These are phyloP conservation scores for Genyomyrus donnyi DNA, from an alignment of 2,113 vertebrate genomes.

Conservation along the genomic window DNA sequence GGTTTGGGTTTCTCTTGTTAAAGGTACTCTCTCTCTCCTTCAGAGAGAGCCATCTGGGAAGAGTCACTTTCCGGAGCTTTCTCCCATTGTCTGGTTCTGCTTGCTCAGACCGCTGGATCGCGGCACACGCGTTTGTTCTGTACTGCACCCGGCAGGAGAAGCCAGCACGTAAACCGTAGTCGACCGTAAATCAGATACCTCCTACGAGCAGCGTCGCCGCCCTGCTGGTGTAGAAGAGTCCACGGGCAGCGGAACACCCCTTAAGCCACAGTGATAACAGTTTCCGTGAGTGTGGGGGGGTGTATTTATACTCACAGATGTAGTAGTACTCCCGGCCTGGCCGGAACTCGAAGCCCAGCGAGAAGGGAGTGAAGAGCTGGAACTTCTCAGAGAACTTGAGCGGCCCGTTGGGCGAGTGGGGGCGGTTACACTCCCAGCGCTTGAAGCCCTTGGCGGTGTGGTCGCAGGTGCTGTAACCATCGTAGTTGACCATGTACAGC, in stretches of 20 bases:
- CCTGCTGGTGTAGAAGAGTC: not conserved
- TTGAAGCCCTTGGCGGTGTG: slow-evolving; percentile 97
- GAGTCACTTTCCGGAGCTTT: not conserved
- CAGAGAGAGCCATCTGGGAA: slow-evolving; percentile 2
- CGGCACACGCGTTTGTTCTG: not conserved
- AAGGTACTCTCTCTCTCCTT: not conserved
- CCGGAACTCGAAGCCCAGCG: slow-evolving; percentile 95
- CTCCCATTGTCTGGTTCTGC: not conserved
- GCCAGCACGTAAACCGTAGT: not conserved
- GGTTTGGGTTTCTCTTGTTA: not conserved
- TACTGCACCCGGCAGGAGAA: not conserved
- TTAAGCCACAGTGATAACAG: not conserved
- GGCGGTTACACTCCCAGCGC: slow-evolving; percentile 97
- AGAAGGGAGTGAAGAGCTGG: slow-evolving; percentile 98
- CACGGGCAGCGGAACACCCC: not conserved
- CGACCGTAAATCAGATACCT: not conserved
- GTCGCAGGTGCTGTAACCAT: slow-evolving; percentile 96
- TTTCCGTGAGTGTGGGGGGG: too few relatives aligned
- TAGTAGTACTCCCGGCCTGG: slow-evolving; percentile 98
- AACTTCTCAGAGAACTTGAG: slow-evolving; percentile 99
- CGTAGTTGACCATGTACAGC: slow-evolving; percentile 99
- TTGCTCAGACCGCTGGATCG: not conserved
- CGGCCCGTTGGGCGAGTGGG: slow-evolving; percentile 88
- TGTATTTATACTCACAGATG: slow-evolving; percentile 84
- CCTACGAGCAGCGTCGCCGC: not conserved